Conservation (phyloP, 2,888 invertebrate genomes). For the Glyphotaelius pellucidus region DNA sequence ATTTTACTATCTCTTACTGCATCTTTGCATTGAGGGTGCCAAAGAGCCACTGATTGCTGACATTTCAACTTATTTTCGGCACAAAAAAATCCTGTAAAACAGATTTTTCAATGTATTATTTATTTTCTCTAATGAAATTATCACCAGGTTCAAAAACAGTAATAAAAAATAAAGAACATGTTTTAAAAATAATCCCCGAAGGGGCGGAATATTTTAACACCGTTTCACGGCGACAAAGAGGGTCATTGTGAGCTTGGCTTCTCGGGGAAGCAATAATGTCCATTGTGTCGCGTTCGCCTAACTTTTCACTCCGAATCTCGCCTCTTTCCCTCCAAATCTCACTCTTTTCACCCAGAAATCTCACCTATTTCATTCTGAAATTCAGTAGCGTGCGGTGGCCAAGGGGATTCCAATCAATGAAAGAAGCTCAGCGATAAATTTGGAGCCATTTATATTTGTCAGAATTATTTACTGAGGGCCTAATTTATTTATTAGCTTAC, state of each 20-base stretch:
- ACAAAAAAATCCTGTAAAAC: neutral
- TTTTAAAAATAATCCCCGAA: neutral
- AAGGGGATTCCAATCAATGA: neutral
- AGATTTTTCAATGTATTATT: neutral
- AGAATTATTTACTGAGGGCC: neutral
- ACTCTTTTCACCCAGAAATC: neutral
- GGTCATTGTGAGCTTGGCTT: neutral
- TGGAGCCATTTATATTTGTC: neutral
- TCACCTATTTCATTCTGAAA: neutral
- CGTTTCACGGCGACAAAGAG: neutral
- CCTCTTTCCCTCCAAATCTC: neutral
- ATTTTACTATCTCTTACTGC: neutral
- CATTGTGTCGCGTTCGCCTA: neutral
- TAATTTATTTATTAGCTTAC: neutral
- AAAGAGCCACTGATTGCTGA: neutral
- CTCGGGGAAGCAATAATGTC: slow-evolving; percentile 7
- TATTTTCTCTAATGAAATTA: neutral
- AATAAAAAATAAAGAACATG: neutral
- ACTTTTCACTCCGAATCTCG: slow-evolving; percentile 5
- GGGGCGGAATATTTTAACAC: neutral
- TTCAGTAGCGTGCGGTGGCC: neutral
- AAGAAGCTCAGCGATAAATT: neutral
- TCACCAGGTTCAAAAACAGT: neutral
- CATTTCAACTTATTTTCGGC: neutral
- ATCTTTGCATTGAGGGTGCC: neutral